Conservation (phyloP, 2,797 vertebrate species). For the Lepilemur ruficaudatus region DNA sequence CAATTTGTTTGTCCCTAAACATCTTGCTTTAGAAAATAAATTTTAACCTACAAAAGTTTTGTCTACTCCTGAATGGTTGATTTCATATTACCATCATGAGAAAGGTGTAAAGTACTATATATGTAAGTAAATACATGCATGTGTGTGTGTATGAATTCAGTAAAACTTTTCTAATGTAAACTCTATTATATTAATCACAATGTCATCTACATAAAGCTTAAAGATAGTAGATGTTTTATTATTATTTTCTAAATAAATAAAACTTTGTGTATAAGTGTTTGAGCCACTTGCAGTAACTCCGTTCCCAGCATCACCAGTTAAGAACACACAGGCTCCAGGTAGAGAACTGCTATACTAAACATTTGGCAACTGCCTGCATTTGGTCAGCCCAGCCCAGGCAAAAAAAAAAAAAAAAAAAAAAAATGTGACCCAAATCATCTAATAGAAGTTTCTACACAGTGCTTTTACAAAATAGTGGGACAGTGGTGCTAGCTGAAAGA, state of each 20-base stretch:
- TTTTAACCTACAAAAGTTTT: background rate
- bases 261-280: background rate
- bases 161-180: conserved; percentile 27
- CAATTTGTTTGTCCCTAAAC: background rate
- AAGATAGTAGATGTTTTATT: background rate
- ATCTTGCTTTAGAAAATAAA: background rate
- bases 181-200: background rate
- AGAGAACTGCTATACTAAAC: background rate
- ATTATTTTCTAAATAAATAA: background rate
- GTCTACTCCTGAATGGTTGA: background rate
- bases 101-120: background rate
- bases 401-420: background rate
- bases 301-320: background rate
- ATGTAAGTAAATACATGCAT: background rate
- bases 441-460: background rate
- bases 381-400: background rate
- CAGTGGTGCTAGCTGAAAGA: background rate
- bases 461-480: background rate
- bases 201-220: background rate
- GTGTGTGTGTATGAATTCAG: background rate
- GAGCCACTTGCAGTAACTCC: background rate
- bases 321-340: background rate
- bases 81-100: background rate
- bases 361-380: background rate
- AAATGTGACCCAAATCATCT: background rate